Evolutionary conservation across 2,113 vertebrate genomes (phyloP).

Genomic region (Pontoporia blainvillei): DNA sequence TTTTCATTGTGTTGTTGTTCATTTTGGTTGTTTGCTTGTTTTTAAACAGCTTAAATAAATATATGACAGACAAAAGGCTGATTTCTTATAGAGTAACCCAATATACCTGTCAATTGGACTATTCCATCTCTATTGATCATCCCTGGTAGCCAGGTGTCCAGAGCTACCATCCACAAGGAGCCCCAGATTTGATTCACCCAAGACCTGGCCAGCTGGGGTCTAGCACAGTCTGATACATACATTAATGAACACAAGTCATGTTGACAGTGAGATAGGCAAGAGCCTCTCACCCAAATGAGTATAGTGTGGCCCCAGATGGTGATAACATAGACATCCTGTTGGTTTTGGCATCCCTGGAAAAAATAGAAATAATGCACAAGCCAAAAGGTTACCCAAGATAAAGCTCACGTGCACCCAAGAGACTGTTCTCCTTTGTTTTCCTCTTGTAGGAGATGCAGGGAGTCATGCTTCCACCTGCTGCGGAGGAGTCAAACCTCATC

Average conservation of each 20-base stretch:
- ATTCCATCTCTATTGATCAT: background rate
- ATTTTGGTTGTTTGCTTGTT: background rate
- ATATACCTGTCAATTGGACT: background rate
- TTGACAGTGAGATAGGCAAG: background rate
- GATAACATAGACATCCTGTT: background rate
- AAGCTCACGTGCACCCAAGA: background rate
- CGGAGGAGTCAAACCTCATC: background rate
- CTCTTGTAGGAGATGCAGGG: background rate
- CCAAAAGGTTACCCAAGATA: background rate
- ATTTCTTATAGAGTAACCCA: background rate
- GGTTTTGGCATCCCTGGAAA: background rate
- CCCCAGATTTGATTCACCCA: background rate
- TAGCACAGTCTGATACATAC: background rate
- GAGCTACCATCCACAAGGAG: background rate
- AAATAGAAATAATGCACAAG: background rate
- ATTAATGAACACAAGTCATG: fast-evolving
- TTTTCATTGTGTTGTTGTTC: background rate
- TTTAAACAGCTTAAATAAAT: background rate
- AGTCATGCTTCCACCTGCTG: background rate
- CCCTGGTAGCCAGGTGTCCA: background rate
- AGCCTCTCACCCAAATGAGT: background rate
- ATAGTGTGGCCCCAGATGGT: fast-evolving
- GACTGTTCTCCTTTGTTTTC: background rate
- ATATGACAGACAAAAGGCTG: background rate
- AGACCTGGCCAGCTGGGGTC: background rate